Evolutionary conservation across 2,888 invertebrate species (phyloP), one percentile per base, ranked within the genome.

Genomic region (Drosophila mettleri): DNA sequence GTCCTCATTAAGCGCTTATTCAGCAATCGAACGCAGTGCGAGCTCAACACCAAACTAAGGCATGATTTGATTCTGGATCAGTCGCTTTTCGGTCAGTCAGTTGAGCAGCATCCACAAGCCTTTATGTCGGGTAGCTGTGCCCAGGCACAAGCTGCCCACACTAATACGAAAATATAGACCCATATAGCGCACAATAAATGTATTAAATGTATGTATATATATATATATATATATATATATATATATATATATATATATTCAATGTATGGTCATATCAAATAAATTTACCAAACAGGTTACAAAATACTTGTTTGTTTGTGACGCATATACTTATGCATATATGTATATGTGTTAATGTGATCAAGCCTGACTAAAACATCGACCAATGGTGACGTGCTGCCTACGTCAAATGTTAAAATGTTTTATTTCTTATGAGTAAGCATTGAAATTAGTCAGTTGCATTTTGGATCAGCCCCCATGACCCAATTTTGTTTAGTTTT

Each of bases 31-130:
- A 45, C 55, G 48, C 46, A 14, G 33, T 29, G 45, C 55, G 14
- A 16, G 16, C 14, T 54, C 41, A 27, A 8, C 48, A 14, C 16
- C 34, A 67, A 66, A 38, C 45, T 36, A 20, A 18, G 34, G 34
- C 14, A 52, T 73, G 69, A 74, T 53, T 73, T 73, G 64, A 73
- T 34, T 14, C 36, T 39, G 59, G 51, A 69, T 69, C 69, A 46
- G 16, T 74, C 48, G 52, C 22, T 29, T 62, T 54, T 62, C 39
- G 34, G 41, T 36, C 49, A 55, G 48, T 69, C 64, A 60, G 69
- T 73, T 46, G 27, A 41, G 7, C 34, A 27, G 53, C 18, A 59
- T 51, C n/a, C 34, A 31, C 22, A 38, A 38, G 22, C 33, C 20
- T 18, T 31, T 14, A 10, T 41, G 53, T 27, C 18, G 27, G 24